Percentiles rank a stretch among this genome's conserved stretches.
Conservation (phyloP, 2,888 invertebrate genomes). For the Syrista parreyssii region DNA sequence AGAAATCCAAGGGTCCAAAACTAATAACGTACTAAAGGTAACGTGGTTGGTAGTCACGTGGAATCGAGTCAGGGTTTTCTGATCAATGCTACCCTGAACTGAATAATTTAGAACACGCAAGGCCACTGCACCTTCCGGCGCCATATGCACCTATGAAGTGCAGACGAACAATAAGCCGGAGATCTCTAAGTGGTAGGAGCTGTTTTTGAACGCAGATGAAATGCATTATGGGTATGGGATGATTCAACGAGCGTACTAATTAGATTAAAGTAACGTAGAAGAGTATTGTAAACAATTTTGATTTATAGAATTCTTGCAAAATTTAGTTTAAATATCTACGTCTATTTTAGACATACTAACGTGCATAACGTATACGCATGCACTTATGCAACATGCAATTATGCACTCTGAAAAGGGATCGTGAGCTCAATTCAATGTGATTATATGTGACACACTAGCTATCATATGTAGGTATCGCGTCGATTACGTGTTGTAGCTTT, state of each 20-base stretch:
- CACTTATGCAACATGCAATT: not conserved
- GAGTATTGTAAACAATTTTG: not conserved
- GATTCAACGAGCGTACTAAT: not conserved
- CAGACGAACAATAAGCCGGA: slow-evolving; percentile 8
- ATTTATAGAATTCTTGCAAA: not conserved
- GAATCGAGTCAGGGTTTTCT: slow-evolving; percentile 28
- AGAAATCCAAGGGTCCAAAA: not conserved
- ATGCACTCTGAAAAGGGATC: not conserved
- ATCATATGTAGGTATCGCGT: not conserved
- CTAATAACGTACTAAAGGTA: not conserved
- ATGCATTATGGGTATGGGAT: not conserved
- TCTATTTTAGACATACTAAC: not conserved
- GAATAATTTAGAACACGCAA: slow-evolving; percentile 27
- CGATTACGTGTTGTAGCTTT: not conserved
- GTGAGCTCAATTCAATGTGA: not conserved
- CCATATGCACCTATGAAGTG: slow-evolving; percentile 17
- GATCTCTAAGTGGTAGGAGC: not conserved
- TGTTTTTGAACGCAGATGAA: not conserved
- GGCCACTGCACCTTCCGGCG: slow-evolving; percentile 17
- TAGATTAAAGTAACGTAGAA: not conserved
- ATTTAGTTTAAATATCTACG: not conserved
- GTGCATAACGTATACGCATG: not conserved
- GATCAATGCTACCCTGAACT: slow-evolving; percentile 29
- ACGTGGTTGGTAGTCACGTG: not conserved
- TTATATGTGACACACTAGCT: not conserved